A percentile compares a stretch with the other conserved stretches of the same genome.
phyloP scores from a whole-genome alignment of 2,797 vertebrate species.

The Syngnathus rostellatus region DNA sequence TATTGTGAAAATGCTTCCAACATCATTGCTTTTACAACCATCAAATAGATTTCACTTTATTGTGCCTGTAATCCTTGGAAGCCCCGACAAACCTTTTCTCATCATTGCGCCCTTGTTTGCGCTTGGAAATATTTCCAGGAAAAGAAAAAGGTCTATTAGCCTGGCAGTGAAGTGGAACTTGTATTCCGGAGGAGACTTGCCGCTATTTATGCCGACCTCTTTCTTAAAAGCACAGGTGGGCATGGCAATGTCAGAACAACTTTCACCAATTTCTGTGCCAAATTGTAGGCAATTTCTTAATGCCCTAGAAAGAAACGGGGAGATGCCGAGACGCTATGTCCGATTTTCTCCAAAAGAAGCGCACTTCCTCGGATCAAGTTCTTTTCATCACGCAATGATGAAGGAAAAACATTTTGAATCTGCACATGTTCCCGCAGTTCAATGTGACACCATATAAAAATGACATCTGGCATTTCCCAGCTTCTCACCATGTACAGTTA shows the following conservation, averaged over 20 bases:
- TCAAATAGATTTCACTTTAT: not conserved
- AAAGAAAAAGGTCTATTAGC: not conserved
- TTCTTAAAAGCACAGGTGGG: conserved; percentile 11
- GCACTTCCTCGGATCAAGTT: conserved; percentile 3
- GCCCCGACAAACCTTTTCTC: not conserved
- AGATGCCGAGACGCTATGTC: conserved; percentile 4
- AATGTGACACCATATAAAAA: conserved; percentile 27
- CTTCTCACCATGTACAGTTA: conserved; percentile 40
- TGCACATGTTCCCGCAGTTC: conserved; percentile 14
- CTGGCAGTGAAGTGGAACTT: conserved; percentile 24
- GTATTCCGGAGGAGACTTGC: conserved; percentile 18
- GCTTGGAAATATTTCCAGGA: not conserved
- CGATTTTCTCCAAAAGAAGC: conserved; percentile 10
- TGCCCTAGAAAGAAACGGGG: not conserved
- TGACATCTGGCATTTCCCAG: conserved; percentile 44
- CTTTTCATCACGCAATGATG: conserved; percentile 3
- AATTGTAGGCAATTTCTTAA: conserved; percentile 5
- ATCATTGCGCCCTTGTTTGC: not conserved
- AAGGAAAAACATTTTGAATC: conserved; percentile 4
- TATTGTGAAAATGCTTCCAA: not conserved
- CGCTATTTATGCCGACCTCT: conserved; percentile 12
- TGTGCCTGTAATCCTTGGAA: not conserved
- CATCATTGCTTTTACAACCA: no score
- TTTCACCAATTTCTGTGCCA: conserved; percentile 9
- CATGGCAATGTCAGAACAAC: conserved; percentile 11